phyloP scores from a whole-genome alignment of 2,888 invertebrate species.

The Papilio demoleus region DNA sequence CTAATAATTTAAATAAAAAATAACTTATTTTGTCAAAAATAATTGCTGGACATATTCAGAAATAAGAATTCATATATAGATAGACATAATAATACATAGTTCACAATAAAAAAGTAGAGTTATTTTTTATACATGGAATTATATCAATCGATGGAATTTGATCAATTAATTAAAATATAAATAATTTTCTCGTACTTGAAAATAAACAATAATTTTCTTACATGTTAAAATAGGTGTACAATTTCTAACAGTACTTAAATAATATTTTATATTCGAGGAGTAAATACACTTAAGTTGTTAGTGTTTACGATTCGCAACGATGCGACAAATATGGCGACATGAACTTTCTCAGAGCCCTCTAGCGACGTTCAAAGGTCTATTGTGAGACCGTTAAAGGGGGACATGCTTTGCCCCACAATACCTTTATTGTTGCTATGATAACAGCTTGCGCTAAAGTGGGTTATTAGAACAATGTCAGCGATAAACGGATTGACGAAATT shows the following conservation, averaged over 20 bases:
- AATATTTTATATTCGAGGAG: neutral
- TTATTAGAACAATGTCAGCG: slow-evolving; percentile 39
- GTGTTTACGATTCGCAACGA: slow-evolving; percentile 22
- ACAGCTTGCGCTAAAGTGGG: slow-evolving; percentile 32
- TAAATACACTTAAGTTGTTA: neutral
- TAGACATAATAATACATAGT: too few relatives aligned
- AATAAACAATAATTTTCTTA: neutral
- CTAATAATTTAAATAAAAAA: too few relatives aligned
- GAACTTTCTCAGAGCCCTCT: slow-evolving; percentile 34
- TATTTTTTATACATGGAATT: too few relatives aligned
- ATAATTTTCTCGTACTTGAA: neutral
- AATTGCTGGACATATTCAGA: too few relatives aligned
- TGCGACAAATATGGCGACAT: slow-evolving; percentile 21
- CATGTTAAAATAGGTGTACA: neutral
- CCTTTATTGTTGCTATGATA: slow-evolving; percentile 29
- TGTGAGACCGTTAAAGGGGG: slow-evolving; percentile 33
- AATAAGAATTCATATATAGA: neutral
- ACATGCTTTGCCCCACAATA: slow-evolving; percentile 31
- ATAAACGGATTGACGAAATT: slow-evolving; percentile 24
- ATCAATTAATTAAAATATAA: too few relatives aligned
- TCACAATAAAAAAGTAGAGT: too few relatives aligned
- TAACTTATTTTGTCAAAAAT: too few relatives aligned
- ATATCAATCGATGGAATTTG: too few relatives aligned
- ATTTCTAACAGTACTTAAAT: neutral
- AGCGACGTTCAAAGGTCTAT: slow-evolving; percentile 30